Percentiles rank a stretch among this genome's conserved stretches.
Conservation (phyloP, 92 coral and sea anemone species). For the Hydrozoanthus gracilis region DNA sequence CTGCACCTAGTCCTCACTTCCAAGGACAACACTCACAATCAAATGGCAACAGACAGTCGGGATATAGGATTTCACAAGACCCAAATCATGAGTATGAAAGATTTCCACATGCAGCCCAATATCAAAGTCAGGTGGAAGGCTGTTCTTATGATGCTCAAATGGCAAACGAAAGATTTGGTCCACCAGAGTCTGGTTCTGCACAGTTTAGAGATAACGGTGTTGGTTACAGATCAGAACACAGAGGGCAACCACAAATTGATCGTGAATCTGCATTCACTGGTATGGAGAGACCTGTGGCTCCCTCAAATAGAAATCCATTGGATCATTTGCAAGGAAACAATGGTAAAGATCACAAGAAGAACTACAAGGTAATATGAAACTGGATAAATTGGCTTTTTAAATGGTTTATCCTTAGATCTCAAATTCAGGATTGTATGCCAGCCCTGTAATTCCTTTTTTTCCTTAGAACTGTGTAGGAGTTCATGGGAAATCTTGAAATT, state of each 20-base stretch:
- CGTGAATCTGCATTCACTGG: background rate
- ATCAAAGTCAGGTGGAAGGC: background rate
- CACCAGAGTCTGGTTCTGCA: constrained; percentile 57
- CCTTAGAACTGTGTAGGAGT: no score
- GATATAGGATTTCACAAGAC: background rate
- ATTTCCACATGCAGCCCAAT: background rate
- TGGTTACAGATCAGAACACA: background rate
- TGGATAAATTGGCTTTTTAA: background rate
- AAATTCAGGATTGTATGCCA: no score
- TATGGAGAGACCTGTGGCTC: background rate
- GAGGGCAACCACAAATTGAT: background rate
- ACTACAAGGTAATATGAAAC: background rate
- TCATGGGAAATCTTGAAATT: no score
- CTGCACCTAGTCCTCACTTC: background rate
- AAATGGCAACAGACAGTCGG: background rate
- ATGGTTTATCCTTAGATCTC: background rate
- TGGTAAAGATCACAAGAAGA: background rate
- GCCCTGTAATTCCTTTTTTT: no score
- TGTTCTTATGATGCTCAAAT: background rate
- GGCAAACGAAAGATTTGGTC: background rate
- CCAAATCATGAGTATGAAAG: background rate
- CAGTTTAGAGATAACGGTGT: constrained; percentile 23
- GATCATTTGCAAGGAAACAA: background rate
- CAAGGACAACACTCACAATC: background rate
- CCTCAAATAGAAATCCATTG: background rate